These are phyloP conservation scores for Leucopsar rothschildi DNA, from an alignment of 2,113 vertebrate species.

Conservation along the genomic window DNA sequence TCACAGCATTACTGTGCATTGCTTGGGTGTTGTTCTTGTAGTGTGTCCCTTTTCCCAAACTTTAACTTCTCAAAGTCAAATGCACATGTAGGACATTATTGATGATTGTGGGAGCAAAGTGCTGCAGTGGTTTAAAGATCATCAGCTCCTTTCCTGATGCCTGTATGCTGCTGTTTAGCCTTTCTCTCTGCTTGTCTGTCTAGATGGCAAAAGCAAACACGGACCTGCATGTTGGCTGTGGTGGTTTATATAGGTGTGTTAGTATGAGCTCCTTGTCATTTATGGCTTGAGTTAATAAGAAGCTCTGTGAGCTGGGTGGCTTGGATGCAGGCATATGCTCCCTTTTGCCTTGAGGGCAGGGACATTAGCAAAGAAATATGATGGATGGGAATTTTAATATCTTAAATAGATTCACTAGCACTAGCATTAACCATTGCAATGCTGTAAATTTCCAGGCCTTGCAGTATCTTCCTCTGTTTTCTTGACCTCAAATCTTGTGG, in stretches of 20 bases:
- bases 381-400: constrained; percentile 8
- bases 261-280: background rate
- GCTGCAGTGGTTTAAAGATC: background rate
- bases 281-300: background rate
- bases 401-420: background rate
- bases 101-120: background rate
- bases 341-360: background rate
- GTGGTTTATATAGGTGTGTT: background rate
- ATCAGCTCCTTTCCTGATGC: background rate
- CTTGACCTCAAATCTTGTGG: background rate
- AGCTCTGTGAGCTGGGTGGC: background rate
- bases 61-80: background rate
- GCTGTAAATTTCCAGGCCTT: background rate
- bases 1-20: background rate
- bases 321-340: background rate
- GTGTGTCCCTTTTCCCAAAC: background rate
- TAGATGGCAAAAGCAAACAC: background rate
- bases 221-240: background rate
- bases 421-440: background rate
- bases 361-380: background rate
- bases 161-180: background rate
- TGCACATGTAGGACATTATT: accelerated
- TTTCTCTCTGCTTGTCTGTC: background rate
- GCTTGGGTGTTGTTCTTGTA: background rate
- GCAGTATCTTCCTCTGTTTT: background rate